Conservation (phyloP, 2,797 vertebrate genomes). For the Chloroceryle amazona region DNA sequence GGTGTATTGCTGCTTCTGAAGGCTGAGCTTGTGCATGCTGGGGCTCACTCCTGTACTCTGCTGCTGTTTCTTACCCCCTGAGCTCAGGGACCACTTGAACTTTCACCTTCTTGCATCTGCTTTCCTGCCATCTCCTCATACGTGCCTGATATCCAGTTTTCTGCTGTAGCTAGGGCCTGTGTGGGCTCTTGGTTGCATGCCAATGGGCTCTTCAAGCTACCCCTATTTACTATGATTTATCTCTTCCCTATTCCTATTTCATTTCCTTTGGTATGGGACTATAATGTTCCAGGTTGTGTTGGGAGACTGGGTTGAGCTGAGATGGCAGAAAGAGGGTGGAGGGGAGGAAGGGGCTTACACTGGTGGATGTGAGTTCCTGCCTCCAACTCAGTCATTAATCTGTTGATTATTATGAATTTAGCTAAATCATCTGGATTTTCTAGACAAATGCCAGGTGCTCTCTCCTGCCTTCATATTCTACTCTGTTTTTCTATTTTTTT, state of each 20-base stretch:
- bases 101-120: neutral
- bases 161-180: neutral
- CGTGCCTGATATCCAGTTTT: neutral
- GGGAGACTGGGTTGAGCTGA: neutral
- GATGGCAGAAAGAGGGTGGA: neutral
- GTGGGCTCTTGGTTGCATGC: neutral
- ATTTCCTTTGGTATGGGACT: neutral
- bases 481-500: constrained; percentile 46
- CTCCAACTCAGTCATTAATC: neutral
- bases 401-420: neutral
- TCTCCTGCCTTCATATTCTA: constrained; percentile 53
- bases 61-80: neutral
- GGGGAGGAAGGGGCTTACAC: neutral
- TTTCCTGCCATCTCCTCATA: neutral
- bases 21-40: neutral
- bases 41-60: neutral
- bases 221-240: neutral
- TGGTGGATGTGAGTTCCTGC: neutral
- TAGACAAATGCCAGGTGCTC: neutral
- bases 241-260: neutral
- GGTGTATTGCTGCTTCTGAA: neutral
- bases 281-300: neutral
- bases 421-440: constrained; percentile 7
- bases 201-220: neutral
- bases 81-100: neutral